Percentiles rank a stretch among this genome's conserved stretches.
Conservation (phyloP, 2,113 vertebrate species). For the Gymnorhina tibicen region DNA sequence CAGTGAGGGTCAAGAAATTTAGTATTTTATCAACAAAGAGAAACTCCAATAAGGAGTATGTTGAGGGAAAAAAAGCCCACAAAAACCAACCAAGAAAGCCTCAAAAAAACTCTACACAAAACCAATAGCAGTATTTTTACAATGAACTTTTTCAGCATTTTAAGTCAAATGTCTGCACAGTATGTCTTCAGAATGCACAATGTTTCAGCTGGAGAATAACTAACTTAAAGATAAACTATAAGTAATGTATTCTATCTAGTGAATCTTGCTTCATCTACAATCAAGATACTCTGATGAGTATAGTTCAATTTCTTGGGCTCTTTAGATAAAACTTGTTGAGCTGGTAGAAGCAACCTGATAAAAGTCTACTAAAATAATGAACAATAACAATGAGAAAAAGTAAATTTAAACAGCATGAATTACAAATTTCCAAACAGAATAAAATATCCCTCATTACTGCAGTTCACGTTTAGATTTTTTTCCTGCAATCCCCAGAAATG, state of each 20-base stretch:
- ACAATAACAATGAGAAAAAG: neutral
- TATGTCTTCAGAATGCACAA: neutral
- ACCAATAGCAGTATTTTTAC: neutral
- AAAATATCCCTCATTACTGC: neutral
- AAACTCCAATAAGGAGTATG: neutral
- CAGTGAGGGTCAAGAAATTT: neutral
- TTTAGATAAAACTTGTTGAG: neutral
- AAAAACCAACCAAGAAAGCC: neutral
- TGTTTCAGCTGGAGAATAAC: neutral
- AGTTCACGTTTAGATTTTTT: neutral
- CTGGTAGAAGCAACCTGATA: neutral
- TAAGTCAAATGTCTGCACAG: neutral
- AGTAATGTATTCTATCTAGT: neutral
- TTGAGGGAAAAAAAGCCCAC: rapidly evolving
- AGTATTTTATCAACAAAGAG: neutral
- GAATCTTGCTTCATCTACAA: neutral
- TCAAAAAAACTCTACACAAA: neutral
- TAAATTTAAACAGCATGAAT: neutral
- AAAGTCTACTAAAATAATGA: neutral
- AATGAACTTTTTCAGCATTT: neutral
- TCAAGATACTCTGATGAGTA: neutral
- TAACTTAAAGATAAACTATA: neutral
- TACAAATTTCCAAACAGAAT: neutral
- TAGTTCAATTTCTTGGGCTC: neutral
- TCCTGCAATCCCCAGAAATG: neutral